A percentile compares a stretch with the other conserved stretches of the same genome.
Evolutionary conservation across 2,797 vertebrate species (phyloP).

Genomic region (Mionectes olivaceus): DNA sequence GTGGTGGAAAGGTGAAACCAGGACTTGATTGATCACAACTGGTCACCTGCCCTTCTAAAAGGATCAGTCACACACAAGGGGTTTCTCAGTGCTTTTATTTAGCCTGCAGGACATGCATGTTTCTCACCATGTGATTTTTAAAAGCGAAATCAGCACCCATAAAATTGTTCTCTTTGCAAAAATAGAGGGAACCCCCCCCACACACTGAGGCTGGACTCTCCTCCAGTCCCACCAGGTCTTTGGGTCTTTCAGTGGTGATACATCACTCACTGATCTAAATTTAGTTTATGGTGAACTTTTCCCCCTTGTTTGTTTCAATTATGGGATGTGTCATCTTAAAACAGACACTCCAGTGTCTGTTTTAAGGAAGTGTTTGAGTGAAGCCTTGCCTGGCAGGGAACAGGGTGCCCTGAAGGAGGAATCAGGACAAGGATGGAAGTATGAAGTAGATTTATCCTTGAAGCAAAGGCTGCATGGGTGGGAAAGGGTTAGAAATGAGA

Average conservation of each 20-base stretch:
- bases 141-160: neutral
- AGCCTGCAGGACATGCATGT: neutral
- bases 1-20: neutral
- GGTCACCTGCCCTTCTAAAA: neutral
- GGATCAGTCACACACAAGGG: neutral
- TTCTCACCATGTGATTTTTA: neutral
- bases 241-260: neutral
- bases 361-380: neutral
- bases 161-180: neutral
- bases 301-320: neutral
- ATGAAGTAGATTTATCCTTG: neutral
- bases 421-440: neutral
- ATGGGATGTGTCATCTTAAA: neutral
- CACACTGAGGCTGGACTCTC: neutral
- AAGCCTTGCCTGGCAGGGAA: neutral
- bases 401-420: neutral
- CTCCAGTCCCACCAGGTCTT: neutral
- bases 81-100: neutral
- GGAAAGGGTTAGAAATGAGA: neutral
- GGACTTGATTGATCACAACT: neutral
- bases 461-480: neutral
- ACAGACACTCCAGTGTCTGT: neutral
- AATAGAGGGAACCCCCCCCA: accelerated
- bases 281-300: neutral
- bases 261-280: neutral